Conservation (phyloP, 2,797 vertebrate genomes). For the Botia almorhae region DNA sequence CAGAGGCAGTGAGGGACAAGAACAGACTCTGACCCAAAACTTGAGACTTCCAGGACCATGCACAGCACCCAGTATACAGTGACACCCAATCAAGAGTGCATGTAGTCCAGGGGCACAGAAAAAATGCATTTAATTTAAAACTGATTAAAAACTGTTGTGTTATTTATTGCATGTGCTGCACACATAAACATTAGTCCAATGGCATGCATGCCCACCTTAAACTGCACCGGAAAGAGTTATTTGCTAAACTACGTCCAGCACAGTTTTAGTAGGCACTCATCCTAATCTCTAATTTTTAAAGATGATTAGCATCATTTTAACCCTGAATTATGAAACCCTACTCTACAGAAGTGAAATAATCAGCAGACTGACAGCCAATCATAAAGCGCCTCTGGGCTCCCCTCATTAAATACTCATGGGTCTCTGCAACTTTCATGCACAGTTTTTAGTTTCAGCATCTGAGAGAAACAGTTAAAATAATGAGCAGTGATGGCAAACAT, state of each 20-base stretch:
- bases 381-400: background rate
- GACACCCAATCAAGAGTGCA: background rate
- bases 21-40: no score
- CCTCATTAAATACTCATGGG: constrained; percentile 22
- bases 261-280: background rate
- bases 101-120: background rate
- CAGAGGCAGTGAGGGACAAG: no score
- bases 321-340: background rate
- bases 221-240: no score
- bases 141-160: background rate
- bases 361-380: background rate
- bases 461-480: background rate
- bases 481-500: background rate
- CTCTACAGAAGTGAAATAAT: background rate
- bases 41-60: constrained; percentile 28
- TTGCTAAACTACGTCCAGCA: background rate
- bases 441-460: background rate
- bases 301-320: background rate
- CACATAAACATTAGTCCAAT: background rate
- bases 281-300: background rate
- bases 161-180: background rate
- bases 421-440: constrained; percentile 5
- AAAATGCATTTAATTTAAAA: background rate
- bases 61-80: constrained; percentile 15
- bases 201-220: no score